phyloP scores from a whole-genome alignment of 1,140 invertebrate genomes.

The Macrotrachela quadricornifera region DNA sequence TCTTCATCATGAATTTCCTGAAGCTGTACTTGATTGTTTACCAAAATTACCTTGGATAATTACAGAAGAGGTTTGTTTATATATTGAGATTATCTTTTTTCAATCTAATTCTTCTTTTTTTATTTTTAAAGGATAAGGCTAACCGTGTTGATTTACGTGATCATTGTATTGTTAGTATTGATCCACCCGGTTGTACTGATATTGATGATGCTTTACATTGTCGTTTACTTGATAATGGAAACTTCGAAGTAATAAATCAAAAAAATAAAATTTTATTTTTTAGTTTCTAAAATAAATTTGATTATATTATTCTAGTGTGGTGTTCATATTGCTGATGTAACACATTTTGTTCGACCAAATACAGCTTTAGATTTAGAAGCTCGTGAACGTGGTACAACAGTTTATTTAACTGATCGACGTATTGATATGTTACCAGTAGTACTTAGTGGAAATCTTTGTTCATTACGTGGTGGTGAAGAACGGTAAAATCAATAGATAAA shows the following conservation, averaged over 20 bases:
- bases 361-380: conserved; percentile 29
- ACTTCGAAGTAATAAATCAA: conserved; percentile 40
- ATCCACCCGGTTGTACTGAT: conserved; percentile 94
- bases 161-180: conserved; percentile 75
- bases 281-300: conserved; percentile 4
- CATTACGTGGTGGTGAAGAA: conserved; percentile 29
- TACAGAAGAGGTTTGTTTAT: conserved; percentile 42
- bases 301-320: conserved; percentile 25
- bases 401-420: conserved; percentile 31
- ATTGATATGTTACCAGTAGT: conserved; percentile 36
- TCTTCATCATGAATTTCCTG: conserved; percentile 77
- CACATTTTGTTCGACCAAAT: conserved; percentile 29
- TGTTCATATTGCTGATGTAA: conserved; percentile 33
- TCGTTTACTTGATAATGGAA: conserved; percentile 46
- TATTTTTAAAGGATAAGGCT: conserved; percentile 44
- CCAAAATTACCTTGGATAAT: conserved; percentile 74
- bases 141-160: conserved; percentile 59
- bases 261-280: conserved; percentile 29
- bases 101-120: conserved; percentile 3
- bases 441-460: conserved; percentile 34
- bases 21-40: conserved; percentile 70
- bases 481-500: no score
- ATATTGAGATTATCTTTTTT: no score
- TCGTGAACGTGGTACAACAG: conserved; percentile 25
- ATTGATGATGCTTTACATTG: conserved; percentile 97